phyloP scores from a whole-genome alignment of 2,113 vertebrate species.

The Neotragus pygmaeus region DNA sequence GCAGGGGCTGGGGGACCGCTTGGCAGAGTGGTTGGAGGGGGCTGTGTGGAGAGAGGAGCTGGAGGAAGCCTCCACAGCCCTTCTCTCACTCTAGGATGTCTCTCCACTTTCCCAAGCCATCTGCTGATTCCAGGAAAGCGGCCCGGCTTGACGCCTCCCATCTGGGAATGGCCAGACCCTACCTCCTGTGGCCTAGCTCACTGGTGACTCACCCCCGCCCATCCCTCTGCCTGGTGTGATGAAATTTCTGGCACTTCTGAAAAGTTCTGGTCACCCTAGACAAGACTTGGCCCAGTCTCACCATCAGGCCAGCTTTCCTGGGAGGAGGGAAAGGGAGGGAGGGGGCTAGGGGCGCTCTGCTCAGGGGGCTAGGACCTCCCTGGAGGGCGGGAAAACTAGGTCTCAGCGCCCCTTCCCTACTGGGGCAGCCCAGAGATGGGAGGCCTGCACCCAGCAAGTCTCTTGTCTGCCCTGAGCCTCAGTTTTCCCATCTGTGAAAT shows the following conservation, averaged over 20 bases:
- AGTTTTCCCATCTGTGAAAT: not conserved
- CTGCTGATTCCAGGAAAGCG: slow-evolving; percentile 26
- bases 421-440: not conserved
- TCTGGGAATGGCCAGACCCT: slow-evolving; percentile 27
- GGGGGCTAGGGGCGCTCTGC: not conserved
- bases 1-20: not conserved
- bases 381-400: not conserved
- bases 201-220: slow-evolving; percentile 31
- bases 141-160: not conserved
- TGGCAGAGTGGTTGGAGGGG: not conserved
- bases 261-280: not conserved
- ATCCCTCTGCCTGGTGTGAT: slow-evolving; percentile 3
- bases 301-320: not conserved
- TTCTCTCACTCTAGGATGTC: not conserved
- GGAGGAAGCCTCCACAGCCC: not conserved
- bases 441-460: not conserved
- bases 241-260: slow-evolving; percentile 51
- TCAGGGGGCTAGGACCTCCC: not conserved
- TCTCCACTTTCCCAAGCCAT: not conserved
- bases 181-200: not conserved
- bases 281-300: not conserved
- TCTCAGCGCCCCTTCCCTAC: not conserved
- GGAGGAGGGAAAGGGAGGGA: too few species aligned
- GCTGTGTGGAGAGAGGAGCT: not conserved
- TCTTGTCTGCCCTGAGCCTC: not conserved